phyloP scores from a whole-genome alignment of 2,888 invertebrate species.

The Stomorhina lunata region DNA sequence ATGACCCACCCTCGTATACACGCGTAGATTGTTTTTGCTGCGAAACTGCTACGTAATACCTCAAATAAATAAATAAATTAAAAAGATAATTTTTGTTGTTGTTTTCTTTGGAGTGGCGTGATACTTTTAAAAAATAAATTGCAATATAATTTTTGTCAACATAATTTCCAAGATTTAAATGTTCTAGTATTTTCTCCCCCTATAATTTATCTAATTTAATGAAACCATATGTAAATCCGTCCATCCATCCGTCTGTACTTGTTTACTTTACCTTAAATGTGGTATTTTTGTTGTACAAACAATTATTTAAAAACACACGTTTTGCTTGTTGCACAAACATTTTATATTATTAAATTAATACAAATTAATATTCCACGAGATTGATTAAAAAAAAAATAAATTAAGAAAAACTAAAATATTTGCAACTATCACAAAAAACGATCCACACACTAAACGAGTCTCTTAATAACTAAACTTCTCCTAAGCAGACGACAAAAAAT shows the following conservation, averaged over 20 bases:
- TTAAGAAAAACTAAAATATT: not conserved
- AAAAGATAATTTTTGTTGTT: no score
- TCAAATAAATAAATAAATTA: no score
- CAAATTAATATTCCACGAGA: not conserved
- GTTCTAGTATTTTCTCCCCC: not conserved
- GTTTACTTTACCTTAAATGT: constrained; percentile 71
- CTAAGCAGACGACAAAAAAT: not conserved
- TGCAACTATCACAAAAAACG: not conserved
- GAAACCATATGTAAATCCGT: not conserved
- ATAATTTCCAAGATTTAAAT: not conserved
- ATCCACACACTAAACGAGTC: constrained; percentile 27
- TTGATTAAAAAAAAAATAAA: not conserved
- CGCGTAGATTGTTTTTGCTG: not conserved
- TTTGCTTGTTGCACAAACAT: constrained; percentile 64
- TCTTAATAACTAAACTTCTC: constrained; percentile 29
- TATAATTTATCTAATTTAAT: not conserved
- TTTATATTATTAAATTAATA: not conserved
- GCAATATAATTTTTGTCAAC: no score
- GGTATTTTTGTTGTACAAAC: constrained; percentile 62
- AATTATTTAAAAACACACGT: constrained; percentile 66
- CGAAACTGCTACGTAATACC: not conserved
- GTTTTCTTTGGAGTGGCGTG: no score
- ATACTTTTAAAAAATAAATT: no score
- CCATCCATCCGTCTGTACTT: not conserved
- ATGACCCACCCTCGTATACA: no score